Evolutionary conservation across 2,113 vertebrate species (phyloP), one percentile per base, ranked within the genome.

Genomic region (Oenanthe melanoleuca): DNA sequence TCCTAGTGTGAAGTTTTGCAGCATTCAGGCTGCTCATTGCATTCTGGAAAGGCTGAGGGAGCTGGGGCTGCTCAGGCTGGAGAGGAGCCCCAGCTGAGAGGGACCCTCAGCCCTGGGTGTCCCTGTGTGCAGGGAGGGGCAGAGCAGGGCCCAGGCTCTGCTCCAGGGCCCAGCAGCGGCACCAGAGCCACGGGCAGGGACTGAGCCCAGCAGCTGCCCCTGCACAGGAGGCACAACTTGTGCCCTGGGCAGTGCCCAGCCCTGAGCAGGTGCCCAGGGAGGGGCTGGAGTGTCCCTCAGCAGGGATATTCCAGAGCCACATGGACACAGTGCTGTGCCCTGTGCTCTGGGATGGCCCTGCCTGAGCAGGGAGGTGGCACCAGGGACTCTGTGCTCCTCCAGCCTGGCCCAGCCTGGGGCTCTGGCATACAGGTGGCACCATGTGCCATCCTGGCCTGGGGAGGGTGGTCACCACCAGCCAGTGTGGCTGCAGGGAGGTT

Each of bases 391-490:
- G 60, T 0, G 60, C 0, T 16, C 29, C 52, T 2, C 44, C 15
- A 11, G 10, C 31, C 31, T 38, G 37, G 1, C 6, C 42, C 66
- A 31, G 12, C 7, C 19, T 13, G 77, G 67, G 10, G 12, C 2
- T 52, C 20, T 60, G 38, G 16, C 37, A 13, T 26, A 2, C 31
- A 15, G 19, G 8, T 14, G 14, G 40, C 37, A 19, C 0, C 0
- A 3, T 3, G 77, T 29, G 63, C 45, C 18, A 6, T 12, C 40
- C 60, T 50, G 69, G 8, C 31, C 47, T 44, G 34, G 24, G 42
- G 18, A 63, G 45, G 4, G 17, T 4, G 52, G 9, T 10, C 24
- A 18, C 19, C 6, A 2, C 29, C 4, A 3, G 11, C 61, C 52
- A 6, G 49, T 17, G 38, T 56, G 59, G 29, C 80, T 28, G 53